These are phyloP conservation scores for Esox niger DNA, from an alignment of 2,113 vertebrate genomes.

Conservation along the genomic window DNA sequence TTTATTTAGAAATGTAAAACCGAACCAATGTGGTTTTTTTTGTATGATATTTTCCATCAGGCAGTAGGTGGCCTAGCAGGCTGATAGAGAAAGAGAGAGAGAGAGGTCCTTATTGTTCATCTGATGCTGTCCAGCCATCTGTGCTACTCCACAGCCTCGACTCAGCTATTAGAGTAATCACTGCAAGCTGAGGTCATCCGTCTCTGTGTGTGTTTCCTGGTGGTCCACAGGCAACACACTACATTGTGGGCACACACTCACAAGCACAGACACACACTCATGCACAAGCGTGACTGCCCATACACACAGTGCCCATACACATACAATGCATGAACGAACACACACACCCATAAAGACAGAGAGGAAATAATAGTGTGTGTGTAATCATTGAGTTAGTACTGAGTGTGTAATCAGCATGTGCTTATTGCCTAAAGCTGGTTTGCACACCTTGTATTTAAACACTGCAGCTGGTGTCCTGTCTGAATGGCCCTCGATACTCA, in stretches of 20 bases:
- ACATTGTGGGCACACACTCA: no score
- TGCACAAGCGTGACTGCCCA: no score
- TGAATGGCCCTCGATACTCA: conserved; percentile 18
- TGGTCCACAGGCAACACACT: conserved; percentile 27
- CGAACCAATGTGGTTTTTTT: conserved; percentile 1
- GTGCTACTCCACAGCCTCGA: conserved; percentile 20
- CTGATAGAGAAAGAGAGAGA: background rate
- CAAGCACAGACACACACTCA: no score
- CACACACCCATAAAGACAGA: conserved; percentile 11
- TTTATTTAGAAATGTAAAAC: no score
- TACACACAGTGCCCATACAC: background rate
- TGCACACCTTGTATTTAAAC: conserved; percentile 51
- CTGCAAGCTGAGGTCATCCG: conserved; percentile 58
- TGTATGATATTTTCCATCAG: conserved; percentile 5
- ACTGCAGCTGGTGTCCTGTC: conserved; percentile 29
- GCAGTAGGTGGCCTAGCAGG: background rate
- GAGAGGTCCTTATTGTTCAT: background rate
- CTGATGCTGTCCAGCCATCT: conserved; percentile 30
- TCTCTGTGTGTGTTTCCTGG: conserved; percentile 42
- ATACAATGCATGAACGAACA: background rate
- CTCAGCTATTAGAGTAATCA: conserved; percentile 41
- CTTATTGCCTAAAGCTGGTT: conserved; percentile 35
- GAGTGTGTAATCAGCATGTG: conserved; percentile 49
- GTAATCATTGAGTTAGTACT: conserved; percentile 19
- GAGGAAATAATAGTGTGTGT: conserved; percentile 23